These are phyloP conservation scores for Alligator mississippiensis DNA, from an alignment of 2,113 vertebrate genomes.

Conservation along the genomic window DNA sequence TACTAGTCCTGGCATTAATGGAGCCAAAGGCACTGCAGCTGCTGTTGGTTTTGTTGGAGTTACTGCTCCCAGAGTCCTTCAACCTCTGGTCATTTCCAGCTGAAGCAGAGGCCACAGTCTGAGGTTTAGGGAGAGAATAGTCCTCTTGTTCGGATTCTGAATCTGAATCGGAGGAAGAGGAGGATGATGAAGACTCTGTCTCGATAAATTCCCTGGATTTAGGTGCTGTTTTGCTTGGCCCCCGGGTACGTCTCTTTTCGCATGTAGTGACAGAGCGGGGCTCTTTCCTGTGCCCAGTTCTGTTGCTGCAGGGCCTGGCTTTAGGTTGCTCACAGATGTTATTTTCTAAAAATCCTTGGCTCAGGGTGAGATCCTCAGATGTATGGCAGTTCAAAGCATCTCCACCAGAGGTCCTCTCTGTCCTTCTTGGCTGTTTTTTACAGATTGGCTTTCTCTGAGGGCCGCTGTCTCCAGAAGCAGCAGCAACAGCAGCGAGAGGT, in stretches of 20 bases:
- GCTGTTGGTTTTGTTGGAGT: constrained; percentile 51
- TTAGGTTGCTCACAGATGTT: constrained; percentile 53
- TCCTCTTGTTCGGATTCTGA: constrained; percentile 84
- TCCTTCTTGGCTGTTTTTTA: constrained; percentile 77
- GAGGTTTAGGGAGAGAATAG: constrained; percentile 78
- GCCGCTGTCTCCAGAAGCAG: constrained; percentile 55
- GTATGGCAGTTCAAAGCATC: constrained; percentile 62
- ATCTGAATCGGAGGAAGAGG: constrained; percentile 84
- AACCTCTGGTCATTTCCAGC: constrained; percentile 71
- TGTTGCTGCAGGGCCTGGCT: constrained; percentile 71
- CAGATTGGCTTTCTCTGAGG: constrained; percentile 53
- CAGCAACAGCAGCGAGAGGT: constrained; percentile 70
- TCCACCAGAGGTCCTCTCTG: constrained; percentile 64
- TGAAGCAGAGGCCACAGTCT: constrained; percentile 70
- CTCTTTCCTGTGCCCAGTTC: constrained; percentile 69
- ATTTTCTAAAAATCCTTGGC: constrained; percentile 60
- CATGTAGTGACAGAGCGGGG: constrained; percentile 28
- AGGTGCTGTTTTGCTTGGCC: constrained; percentile 70
- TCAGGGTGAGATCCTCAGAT: constrained; percentile 62
- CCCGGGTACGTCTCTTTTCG: constrained; percentile 78
- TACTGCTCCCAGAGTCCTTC: constrained; percentile 63
- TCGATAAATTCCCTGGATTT: constrained; percentile 82
- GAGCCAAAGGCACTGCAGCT: constrained; percentile 68
- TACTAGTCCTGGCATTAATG: constrained; percentile 81
- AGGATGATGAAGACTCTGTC: constrained; percentile 80